Conservation (phyloP, 2,888 invertebrate species). For the Tachystola acroxantha region DNA sequence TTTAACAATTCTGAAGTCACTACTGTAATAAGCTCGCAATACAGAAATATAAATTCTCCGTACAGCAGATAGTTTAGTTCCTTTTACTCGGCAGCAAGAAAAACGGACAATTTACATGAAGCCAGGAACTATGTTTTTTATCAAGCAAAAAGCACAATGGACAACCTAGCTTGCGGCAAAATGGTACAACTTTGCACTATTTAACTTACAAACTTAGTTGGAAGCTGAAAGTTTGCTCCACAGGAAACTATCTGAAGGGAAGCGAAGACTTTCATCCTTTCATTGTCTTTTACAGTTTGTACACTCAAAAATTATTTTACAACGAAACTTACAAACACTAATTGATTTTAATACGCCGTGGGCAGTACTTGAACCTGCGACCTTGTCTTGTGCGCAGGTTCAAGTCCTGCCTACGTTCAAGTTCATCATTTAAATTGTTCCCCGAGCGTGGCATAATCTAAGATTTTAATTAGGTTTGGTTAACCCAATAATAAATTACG, state of each 20-base stretch:
- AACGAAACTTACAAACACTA: no score
- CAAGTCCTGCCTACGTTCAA: no score
- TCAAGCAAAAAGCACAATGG: constrained; percentile 32
- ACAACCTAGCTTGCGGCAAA: constrained; percentile 49
- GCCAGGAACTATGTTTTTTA: constrained; percentile 33
- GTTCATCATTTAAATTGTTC: no score
- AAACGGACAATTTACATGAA: constrained; percentile 35
- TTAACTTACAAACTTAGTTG: constrained; percentile 52
- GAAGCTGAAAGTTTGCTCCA: constrained; percentile 24
- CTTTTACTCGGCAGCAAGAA: constrained; percentile 13
- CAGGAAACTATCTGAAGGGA: constrained; percentile 37
- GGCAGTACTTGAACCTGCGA: no score
- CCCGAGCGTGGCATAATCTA: no score
- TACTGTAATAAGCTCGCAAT: neutral
- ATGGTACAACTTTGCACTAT: constrained; percentile 59
- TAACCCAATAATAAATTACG: no score
- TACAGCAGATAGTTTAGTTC: neutral
- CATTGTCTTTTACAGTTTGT: constrained; percentile 38
- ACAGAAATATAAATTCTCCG: neutral
- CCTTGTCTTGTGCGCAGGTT: no score
- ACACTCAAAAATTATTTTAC: no score
- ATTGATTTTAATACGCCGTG: no score
- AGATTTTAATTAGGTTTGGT: no score
- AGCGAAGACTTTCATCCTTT: constrained; percentile 31
- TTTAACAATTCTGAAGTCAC: no score